Base-by-base conservation (phyloP, 2,113 vertebrate species). In the Misgurnus mizolepis region DNA sequence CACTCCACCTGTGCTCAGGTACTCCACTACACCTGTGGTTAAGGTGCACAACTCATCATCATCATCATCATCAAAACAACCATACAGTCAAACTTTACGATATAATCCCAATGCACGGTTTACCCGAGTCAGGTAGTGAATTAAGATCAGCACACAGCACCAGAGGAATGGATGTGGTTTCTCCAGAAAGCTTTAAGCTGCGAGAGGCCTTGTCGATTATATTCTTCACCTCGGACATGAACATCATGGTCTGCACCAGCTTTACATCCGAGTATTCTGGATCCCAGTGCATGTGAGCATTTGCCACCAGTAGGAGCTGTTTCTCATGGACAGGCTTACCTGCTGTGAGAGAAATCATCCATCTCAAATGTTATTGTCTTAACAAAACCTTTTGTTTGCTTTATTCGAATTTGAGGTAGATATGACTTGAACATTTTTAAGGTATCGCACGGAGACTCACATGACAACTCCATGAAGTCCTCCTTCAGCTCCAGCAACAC, bases 241-340 rank as follows among this genome's bases (percentile, higher is more conserved):
- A 99, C 97, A 99, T 99, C 97, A 99, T 98, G 81, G 97, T 98
- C 87, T 99, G 97, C 80, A 99, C 96, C 90, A 99, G 90, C 89
- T 99, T 99, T 82, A 99, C 97, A 78, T 99, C 97, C 53, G 96
- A 98, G 88, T 97, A 98, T 50, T 99, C 97, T 7, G 97, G 97
- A 87, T 99, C 97, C 97, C 97, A 99, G 91, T 99, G 97, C 96
- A 99, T 99, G 85, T 99, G 97, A 76, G 97, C 97, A 83, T 99
- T 99, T 85, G 97, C 97, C 85, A 99, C 94, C 80, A 99, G 95
- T 84, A 98, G 91, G 80, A 98, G 94, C 89, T 98, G 97, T 87
- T 97, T 98, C 86, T 98, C 97, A 60, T 95, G 94, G 81, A 95
- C 94, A 47, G 94, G 89, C 83, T 96, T 98, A 82, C 96, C 96